phyloP scores from a whole-genome alignment of 1,140 invertebrate genomes.

The Drosophila lini region DNA sequence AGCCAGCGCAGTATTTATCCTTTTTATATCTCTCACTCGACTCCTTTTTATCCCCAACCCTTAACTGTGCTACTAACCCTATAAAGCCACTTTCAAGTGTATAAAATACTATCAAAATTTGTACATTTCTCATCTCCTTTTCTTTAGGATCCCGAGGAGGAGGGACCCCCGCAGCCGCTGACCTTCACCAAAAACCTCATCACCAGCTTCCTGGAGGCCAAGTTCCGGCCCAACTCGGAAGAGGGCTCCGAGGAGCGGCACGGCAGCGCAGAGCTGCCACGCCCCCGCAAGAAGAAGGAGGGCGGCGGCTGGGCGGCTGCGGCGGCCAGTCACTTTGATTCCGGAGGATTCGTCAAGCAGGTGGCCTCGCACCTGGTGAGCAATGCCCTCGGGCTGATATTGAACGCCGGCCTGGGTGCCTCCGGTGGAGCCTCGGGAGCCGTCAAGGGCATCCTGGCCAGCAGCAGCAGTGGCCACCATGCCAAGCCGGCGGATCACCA shows the following conservation, averaged over 20 bases:
- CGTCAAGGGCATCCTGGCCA: constrained; percentile 64
- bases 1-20: constrained; percentile 83
- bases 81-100: fast-evolving
- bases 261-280: constrained; percentile 38
- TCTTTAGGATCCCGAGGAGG: constrained; percentile 79
- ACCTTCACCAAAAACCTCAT: constrained; percentile 73
- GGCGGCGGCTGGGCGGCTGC: constrained; percentile 21
- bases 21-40: not conserved
- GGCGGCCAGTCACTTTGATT: constrained; percentile 59
- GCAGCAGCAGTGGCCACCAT: constrained; percentile 62
- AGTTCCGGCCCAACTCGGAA: constrained; percentile 49
- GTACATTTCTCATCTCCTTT: not conserved
- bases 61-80: constrained; percentile 58
- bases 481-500: constrained; percentile 30
- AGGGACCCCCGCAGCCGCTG: constrained; percentile 74
- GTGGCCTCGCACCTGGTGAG: constrained; percentile 76
- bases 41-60: not conserved
- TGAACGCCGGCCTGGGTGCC: constrained; percentile 77
- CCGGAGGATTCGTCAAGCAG: constrained; percentile 75
- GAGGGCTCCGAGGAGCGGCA: constrained; percentile 63
- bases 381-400: constrained; percentile 67
- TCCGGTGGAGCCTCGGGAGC: constrained; percentile 76
- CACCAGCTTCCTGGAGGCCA: constrained; percentile 71
- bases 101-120: too few species aligned
- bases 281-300: constrained; percentile 47